Evolutionary conservation across 2,797 vertebrate species (phyloP).

Genomic region (Xyrichtys novacula): DNA sequence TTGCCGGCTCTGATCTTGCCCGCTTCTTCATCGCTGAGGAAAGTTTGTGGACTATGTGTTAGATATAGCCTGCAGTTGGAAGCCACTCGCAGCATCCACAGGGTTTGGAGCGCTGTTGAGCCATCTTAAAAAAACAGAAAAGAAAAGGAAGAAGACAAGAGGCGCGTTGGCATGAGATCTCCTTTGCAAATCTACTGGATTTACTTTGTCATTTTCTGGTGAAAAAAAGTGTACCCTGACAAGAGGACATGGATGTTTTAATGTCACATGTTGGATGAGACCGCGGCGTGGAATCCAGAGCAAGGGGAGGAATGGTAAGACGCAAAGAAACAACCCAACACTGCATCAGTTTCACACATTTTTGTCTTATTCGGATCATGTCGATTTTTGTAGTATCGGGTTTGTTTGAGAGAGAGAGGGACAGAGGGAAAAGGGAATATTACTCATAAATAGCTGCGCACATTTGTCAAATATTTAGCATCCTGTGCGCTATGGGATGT

Average conservation of each 20-base stretch:
- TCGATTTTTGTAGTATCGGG: neutral
- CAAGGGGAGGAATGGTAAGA: constrained; percentile 63
- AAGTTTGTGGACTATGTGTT: constrained; percentile 60
- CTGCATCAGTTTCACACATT: constrained; percentile 38
- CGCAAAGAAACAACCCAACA: constrained; percentile 21
- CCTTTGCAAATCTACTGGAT: constrained; percentile 24
- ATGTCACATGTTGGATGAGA: constrained; percentile 40
- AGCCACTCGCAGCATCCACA: constrained; percentile 1
- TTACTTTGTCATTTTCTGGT: constrained; percentile 7
- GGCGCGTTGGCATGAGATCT: constrained; percentile 15
- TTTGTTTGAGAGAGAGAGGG: no score
- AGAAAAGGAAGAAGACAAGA: neutral
- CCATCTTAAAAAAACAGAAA: constrained; percentile 18
- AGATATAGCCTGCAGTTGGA: neutral
- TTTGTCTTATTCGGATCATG: neutral
- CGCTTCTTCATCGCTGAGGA: constrained; percentile 26
- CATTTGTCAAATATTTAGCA: constrained; percentile 13
- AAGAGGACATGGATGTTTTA: constrained; percentile 15
- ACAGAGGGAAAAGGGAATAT: neutral
- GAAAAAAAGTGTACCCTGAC: constrained; percentile 3
- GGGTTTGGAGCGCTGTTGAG: constrained; percentile 18
- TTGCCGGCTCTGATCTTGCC: neutral
- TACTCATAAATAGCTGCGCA: neutral
- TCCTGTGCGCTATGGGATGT: constrained; percentile 3
- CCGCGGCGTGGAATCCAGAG: constrained; percentile 16